Conservation (phyloP, 2,113 vertebrate species). For the Erpornis zantholeuca region DNA sequence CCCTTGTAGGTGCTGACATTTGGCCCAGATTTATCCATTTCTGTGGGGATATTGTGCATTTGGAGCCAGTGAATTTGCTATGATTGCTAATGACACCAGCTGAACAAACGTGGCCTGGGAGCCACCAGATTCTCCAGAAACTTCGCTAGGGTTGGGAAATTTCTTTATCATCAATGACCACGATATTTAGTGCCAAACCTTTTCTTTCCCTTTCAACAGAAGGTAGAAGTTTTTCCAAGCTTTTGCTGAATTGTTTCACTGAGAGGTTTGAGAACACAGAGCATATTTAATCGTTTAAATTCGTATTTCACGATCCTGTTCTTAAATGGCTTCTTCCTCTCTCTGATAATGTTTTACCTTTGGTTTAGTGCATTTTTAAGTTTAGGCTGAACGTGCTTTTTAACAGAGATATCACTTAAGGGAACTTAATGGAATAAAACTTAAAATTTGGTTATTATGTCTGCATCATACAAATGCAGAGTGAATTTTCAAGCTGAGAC, state of each 20-base stretch:
- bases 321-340: background rate
- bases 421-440: background rate
- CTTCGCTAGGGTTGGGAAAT: background rate
- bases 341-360: background rate
- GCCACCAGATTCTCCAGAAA: background rate
- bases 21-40: background rate
- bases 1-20: background rate
- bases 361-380: background rate
- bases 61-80: background rate
- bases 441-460: background rate
- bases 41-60: background rate
- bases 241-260: background rate
- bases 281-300: background rate
- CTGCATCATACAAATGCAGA: background rate
- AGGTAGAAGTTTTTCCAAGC: background rate
- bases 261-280: background rate
- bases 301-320: background rate
- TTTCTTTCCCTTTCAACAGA: background rate
- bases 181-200: fast-evolving
- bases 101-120: background rate
- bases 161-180: background rate
- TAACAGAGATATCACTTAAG: background rate
- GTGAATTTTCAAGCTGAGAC: background rate
- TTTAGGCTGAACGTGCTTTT: background rate
- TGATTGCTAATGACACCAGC: background rate